Evolutionary conservation across 2,797 vertebrate genomes (phyloP), one percentile per base, ranked within the genome.

Genomic region (Spinibarbus caldwelli): DNA sequence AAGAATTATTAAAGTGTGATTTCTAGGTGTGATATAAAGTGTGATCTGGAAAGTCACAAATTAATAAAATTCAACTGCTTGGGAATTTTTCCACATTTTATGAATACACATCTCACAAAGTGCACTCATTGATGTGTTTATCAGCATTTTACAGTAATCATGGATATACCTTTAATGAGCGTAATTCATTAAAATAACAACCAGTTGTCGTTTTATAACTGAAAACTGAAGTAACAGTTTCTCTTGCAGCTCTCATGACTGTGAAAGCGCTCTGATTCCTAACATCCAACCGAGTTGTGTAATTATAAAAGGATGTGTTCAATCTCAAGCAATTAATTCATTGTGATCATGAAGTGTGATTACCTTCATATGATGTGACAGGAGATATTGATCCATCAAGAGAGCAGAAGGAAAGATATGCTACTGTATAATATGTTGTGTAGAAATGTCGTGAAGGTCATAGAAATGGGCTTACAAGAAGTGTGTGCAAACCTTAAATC

Each of bases 181-280:
- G 2, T 34, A 34, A n/a, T 41, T 67, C 15, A 47, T 47, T 47
- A 15, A 26, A 26, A 59, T 17, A 31, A 64, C 26, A 29, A 29
- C 26, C 59, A 15, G 59, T 29, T 15, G 59, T 31, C 5, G 6
- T 12, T 1, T 34, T 75, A 12, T 21, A 49, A 12, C 26, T 11
- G 2, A 73, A 49, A 73, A 49, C 70, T 47, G 15, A 73, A 15
- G 64, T 47, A 29, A 59, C 31, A 10, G 29, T 67, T 67, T 86
- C 36, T 77, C 10, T 21, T 75, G 62, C 77, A 77, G 84, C 80
- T 64, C 76, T 86, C 78, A 71, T 80, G 72, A 73, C 78, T 82
- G 71, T 47, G 36, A 68, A 66, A 82, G 38, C 36, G 12, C 64
- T 75, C 54, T 79, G 82, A 75, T 84, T 82, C 23, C 75, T 36